phyloP scores from a whole-genome alignment of 2,888 invertebrate genomes.

The Drosophila pseudotalamancana region DNA sequence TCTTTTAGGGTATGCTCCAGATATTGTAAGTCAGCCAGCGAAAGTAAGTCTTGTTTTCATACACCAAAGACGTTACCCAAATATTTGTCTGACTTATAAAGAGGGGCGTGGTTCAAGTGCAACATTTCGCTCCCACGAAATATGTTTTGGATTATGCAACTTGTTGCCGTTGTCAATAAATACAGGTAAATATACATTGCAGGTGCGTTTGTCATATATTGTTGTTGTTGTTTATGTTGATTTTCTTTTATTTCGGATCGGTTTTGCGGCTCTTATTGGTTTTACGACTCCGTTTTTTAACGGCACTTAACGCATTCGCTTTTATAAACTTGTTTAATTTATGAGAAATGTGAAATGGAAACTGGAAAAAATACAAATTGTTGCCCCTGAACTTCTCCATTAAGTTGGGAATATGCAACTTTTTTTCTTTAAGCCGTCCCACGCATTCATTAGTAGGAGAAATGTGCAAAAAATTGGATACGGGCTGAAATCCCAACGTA shows the following conservation, averaged over 20 bases:
- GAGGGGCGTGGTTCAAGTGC: slow-evolving; percentile 33
- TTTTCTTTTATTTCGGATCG: not conserved
- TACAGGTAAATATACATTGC: slow-evolving; percentile 5
- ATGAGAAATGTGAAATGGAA: slow-evolving; percentile 10
- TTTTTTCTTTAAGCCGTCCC: not conserved
- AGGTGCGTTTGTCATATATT: slow-evolving; percentile 32
- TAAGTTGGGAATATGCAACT: not conserved
- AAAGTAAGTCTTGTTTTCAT: not conserved
- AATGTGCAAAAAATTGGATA: too few species aligned
- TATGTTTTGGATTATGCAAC: slow-evolving; percentile 39
- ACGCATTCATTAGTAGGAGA: not conserved
- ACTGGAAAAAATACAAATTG: slow-evolving; percentile 4
- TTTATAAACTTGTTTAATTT: slow-evolving; percentile 23
- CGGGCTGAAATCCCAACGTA: too few species aligned
- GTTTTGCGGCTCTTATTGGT: slow-evolving; percentile 35
- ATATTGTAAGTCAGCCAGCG: not conserved
- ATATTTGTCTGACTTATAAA: slow-evolving; percentile 11
- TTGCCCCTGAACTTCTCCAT: not conserved
- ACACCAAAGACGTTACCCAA: not conserved
- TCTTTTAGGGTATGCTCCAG: not conserved
- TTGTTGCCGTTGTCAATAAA: slow-evolving; percentile 24
- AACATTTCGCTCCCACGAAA: slow-evolving; percentile 48
- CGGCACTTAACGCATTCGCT: slow-evolving; percentile 24
- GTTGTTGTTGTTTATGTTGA: slow-evolving; percentile 10
- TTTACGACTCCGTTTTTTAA: slow-evolving; percentile 47